phyloP scores from a whole-genome alignment of 2,888 invertebrate species.

The Deilephila porcellus region DNA sequence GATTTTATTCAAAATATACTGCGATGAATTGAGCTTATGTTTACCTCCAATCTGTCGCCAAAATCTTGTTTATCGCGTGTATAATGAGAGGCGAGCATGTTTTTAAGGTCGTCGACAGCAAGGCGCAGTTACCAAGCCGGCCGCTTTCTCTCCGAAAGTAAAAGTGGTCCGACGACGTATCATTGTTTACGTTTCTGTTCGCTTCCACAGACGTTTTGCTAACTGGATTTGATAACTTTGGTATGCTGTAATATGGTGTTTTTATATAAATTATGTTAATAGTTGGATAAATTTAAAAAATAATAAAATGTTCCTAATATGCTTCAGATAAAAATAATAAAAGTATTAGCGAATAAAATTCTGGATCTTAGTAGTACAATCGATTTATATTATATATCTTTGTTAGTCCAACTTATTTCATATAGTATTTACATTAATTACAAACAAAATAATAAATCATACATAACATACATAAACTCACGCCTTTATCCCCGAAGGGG shows the following conservation, averaged over 20 bases:
- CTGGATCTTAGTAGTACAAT: too few relatives aligned
- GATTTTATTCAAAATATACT: neutral
- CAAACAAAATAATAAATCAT: too few relatives aligned
- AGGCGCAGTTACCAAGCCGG: constrained; percentile 27
- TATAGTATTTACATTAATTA: too few relatives aligned
- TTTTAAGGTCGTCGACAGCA: constrained; percentile 23
- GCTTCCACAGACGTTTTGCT: constrained; percentile 30
- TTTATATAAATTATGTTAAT: neutral
- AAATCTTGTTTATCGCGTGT: neutral
- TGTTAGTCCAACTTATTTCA: too few relatives aligned
- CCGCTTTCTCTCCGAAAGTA: constrained; percentile 43
- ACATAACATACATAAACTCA: too few relatives aligned
- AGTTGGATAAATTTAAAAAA: too few relatives aligned
- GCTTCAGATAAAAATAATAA: too few relatives aligned
- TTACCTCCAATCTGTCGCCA: neutral
- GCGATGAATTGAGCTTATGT: neutral
- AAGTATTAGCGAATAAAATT: too few relatives aligned
- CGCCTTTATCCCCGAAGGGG: too few relatives aligned
- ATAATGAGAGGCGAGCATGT: constrained; percentile 8
- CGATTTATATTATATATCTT: too few relatives aligned
- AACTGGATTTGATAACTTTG: constrained; percentile 39
- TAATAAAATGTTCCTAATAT: too few relatives aligned
- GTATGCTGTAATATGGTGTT: constrained; percentile 23
- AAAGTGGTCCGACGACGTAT: constrained; percentile 40
- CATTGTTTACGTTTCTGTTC: constrained; percentile 33